Evolutionary conservation across 2,797 vertebrate species (phyloP).

Genomic region (Peromyscus eremicus): DNA sequence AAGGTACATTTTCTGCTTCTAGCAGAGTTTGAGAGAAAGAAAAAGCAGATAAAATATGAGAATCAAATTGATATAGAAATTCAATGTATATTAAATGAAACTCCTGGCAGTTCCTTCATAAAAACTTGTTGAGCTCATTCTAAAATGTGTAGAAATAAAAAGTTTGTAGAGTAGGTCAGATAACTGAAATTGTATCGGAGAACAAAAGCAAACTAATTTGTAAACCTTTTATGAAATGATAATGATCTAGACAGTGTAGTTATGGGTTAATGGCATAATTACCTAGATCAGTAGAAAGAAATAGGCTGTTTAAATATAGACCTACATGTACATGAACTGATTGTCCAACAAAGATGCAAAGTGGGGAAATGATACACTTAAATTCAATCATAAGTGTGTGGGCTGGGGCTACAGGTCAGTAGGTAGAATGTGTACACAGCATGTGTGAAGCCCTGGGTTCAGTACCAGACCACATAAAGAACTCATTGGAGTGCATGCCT

Average conservation of each 20-base stretch:
- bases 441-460: background rate
- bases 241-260: background rate
- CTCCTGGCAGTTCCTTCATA: background rate
- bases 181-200: background rate
- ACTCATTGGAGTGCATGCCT: background rate
- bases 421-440: background rate
- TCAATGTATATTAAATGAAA: background rate
- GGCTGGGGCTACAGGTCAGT: rapidly evolving
- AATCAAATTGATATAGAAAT: background rate
- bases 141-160: background rate
- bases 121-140: background rate
- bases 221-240: background rate
- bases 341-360: background rate
- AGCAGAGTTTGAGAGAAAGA: background rate
- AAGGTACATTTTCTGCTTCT: background rate
- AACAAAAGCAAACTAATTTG: background rate
- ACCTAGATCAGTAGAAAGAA: background rate
- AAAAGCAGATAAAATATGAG: background rate
- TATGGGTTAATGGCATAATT: background rate
- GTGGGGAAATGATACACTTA: background rate
- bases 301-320: background rate
- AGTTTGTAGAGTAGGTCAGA: background rate
- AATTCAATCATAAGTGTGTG: background rate
- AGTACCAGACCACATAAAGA: background rate
- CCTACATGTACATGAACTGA: rapidly evolving